phyloP scores from a whole-genome alignment of 2,797 vertebrate genomes.

The Acanthurus tractus region DNA sequence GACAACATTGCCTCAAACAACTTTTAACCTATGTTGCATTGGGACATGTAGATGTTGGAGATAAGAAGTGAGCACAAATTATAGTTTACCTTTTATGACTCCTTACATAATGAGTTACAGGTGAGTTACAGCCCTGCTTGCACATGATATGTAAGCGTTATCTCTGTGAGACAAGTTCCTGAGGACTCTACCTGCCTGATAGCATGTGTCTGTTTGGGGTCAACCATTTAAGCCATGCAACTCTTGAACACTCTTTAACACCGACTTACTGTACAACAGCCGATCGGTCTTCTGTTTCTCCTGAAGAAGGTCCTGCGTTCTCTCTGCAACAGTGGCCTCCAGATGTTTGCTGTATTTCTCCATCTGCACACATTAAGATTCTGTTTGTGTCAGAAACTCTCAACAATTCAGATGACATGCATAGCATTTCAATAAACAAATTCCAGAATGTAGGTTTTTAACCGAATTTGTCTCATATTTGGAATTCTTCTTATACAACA shows the following conservation, averaged over 20 bases:
- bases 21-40: neutral
- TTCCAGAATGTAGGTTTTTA: neutral
- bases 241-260: neutral
- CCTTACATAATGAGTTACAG: neutral
- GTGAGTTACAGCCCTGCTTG: neutral
- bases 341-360: conserved; percentile 89
- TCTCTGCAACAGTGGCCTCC: conserved; percentile 86
- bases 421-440: neutral
- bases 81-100: neutral
- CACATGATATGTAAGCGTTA: neutral
- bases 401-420: neutral
- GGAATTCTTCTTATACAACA: neutral
- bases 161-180: neutral
- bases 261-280: conserved; percentile 85
- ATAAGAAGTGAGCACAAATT: neutral
- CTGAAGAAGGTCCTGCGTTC: conserved; percentile 86
- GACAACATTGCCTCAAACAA: neutral
- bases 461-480: neutral
- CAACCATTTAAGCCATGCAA: neutral
- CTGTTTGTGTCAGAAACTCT: conserved; percentile 1
- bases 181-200: neutral
- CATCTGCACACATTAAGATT: conserved; percentile 77
- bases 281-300: conserved; percentile 88
- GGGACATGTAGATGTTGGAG: neutral
- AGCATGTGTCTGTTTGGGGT: neutral